Evolutionary conservation across 1,140 invertebrate genomes (phyloP).

Genomic region (Zaprionus ghesquierei): DNA sequence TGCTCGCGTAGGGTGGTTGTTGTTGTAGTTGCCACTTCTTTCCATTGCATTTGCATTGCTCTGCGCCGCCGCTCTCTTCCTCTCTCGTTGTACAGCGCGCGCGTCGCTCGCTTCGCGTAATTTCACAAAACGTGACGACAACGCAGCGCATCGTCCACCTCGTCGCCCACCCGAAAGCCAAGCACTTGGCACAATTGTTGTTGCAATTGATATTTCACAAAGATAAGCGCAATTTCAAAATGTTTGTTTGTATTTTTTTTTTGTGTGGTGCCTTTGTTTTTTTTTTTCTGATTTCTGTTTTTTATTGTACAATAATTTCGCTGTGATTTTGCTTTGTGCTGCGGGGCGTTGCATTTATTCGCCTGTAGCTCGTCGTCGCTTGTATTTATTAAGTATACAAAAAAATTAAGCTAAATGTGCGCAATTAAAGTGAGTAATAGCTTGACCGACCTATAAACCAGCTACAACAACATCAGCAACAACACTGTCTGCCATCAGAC

Average conservation of each 20-base stretch:
- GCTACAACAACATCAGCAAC: conserved; percentile 27
- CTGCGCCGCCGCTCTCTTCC: not conserved
- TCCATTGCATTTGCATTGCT: conserved; percentile 25
- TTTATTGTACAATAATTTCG: conserved; percentile 53
- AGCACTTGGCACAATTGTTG: conserved; percentile 38
- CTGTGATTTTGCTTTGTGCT: conserved; percentile 57
- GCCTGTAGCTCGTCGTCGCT: not conserved
- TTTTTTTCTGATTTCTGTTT: conserved; percentile 19
- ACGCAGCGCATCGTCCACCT: conserved; percentile 10
- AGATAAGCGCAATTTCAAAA: conserved; percentile 77
- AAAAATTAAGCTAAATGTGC: conserved; percentile 75
- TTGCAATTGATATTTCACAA: conserved; percentile 77
- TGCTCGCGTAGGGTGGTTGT: conserved; percentile 23
- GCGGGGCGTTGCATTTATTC: too few species aligned
- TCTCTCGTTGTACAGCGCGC: conserved; percentile 28
- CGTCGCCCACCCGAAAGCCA: conserved; percentile 13
- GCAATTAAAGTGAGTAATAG: conserved; percentile 77
- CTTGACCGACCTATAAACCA: conserved; percentile 46
- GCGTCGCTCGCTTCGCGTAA: conserved; percentile 67
- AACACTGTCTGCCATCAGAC: conserved; percentile 39
- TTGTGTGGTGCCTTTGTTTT: too few species aligned
- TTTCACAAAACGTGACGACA: conserved; percentile 78
- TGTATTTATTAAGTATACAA: conserved; percentile 45
- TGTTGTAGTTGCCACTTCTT: conserved; percentile 26
- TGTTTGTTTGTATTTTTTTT: conserved; percentile 36